These are phyloP conservation scores for Amphiprion ocellaris DNA, from an alignment of 2,113 vertebrate genomes.

Conservation along the genomic window DNA sequence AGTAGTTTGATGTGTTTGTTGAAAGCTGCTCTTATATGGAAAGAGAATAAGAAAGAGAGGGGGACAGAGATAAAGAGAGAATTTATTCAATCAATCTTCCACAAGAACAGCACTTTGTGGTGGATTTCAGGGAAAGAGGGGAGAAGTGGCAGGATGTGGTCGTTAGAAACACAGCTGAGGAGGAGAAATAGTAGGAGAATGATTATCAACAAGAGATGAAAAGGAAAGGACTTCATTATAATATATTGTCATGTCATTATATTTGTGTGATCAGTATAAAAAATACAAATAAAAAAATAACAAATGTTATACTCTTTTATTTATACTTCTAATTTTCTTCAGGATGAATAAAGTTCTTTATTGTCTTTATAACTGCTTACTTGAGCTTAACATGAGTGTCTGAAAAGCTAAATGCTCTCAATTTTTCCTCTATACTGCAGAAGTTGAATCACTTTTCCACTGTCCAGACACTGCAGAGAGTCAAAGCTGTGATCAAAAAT, in stretches of 20 bases:
- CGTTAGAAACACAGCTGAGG: slow-evolving; percentile 22
- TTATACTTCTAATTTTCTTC: neutral
- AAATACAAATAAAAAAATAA: neutral
- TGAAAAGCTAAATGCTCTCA: neutral
- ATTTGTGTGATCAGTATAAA: neutral
- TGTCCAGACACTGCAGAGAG: slow-evolving; percentile 25
- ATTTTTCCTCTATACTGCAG: neutral
- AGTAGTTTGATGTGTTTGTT: slow-evolving; percentile 57
- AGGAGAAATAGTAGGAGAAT: slow-evolving; percentile 29
- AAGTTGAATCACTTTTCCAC: slow-evolving; percentile 12
- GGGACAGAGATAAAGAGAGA: neutral
- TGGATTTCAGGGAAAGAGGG: slow-evolving; percentile 57
- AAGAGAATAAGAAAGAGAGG: neutral
- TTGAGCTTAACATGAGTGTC: neutral
- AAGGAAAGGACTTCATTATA: neutral
- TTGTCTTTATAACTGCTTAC: neutral
- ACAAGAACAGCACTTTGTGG: slow-evolving; percentile 61
- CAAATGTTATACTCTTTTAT: neutral
- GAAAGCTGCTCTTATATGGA: slow-evolving; percentile 49
- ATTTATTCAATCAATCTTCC: slow-evolving; percentile 55
- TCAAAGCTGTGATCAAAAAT: slow-evolving; percentile 60
- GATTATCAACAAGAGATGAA: neutral
- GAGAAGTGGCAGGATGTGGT: slow-evolving; percentile 56
- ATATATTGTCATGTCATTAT: neutral
- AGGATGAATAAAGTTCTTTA: neutral